phyloP scores from a whole-genome alignment of 2,113 vertebrate genomes.

The Poecile atricapillus region DNA sequence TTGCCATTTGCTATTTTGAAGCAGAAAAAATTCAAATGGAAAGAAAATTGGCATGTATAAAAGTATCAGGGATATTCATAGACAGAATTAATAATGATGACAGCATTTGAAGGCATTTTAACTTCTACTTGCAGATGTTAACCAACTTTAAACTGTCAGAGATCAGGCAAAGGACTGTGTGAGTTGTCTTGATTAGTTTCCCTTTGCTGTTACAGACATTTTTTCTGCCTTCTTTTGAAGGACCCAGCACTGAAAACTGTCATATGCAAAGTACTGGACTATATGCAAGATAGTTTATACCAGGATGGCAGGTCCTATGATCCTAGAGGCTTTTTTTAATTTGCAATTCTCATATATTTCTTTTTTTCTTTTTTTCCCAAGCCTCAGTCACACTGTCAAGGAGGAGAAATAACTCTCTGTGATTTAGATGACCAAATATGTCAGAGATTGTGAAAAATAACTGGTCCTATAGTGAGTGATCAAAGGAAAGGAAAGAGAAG shows the following conservation, averaged over 20 bases:
- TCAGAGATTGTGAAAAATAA: conserved; percentile 17
- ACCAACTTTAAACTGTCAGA: background rate
- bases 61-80: background rate
- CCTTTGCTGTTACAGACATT: background rate
- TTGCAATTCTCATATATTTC: conserved; percentile 11
- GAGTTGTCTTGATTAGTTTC: background rate
- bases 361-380: background rate
- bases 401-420: conserved; percentile 13
- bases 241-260: background rate
- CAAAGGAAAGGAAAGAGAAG: background rate
- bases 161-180: background rate
- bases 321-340: background rate
- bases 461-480: background rate
- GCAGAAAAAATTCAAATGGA: background rate
- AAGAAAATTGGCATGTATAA: background rate
- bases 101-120: background rate
- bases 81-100: background rate
- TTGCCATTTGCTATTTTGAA: background rate
- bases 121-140: background rate
- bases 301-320: background rate
- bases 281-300: background rate
- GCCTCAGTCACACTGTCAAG: conserved; percentile 15
- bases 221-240: background rate
- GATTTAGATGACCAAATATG: background rate
- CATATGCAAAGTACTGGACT: background rate